Evolutionary conservation across 1,140 invertebrate species (phyloP), one percentile per base, ranked within the genome.

Genomic region (Hermetia illucens): DNA sequence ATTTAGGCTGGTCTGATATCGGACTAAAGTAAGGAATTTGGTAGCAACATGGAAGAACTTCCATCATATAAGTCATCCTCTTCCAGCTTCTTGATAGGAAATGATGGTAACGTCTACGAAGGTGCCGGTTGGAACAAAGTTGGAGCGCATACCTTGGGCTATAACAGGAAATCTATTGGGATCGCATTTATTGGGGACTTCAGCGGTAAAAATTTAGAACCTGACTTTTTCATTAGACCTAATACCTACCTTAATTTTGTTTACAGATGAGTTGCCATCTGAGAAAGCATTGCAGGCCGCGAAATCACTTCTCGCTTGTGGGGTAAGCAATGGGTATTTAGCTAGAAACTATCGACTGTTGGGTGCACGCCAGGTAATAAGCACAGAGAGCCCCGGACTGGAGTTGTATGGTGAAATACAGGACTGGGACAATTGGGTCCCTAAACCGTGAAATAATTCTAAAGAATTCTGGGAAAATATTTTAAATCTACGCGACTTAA

Each of bases 61-160:
- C n/a, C n/a, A n/a, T n/a, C n/a, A n/a, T n/a, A n/a, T n/a, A n/a
- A n/a, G n/a, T n/a, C n/a, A n/a, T n/a, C n/a, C n/a, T n/a, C n/a
- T 34, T 38, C 5, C 10, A 86, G 76, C 46, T 86, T 85, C 44
- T 41, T 85, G 6, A 70, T 86, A 38, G 82, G 82, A 2, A 77
- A 76, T 19, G 81, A 86, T 57, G 82, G 81, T 3, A 69, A 74
- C 15, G 64, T 83, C 12, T 86, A 84, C 47, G 79, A 84, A 61
- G 83, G 79, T 5, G 58, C 68, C 8, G 82, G 82, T 0, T 88
- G 82, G 82, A 67, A 74, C 24, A 62, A 67, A 36, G 65, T 72
- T 0, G 82, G 81, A 0, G 72, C 79, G 1, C 82, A 86, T 48
- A 79, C 82, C 0, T 63, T 61, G 9, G 64, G 65, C 1, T 79